These are phyloP conservation scores for Idaea biselata DNA, from an alignment of 2,888 invertebrate species.

Conservation along the genomic window DNA sequence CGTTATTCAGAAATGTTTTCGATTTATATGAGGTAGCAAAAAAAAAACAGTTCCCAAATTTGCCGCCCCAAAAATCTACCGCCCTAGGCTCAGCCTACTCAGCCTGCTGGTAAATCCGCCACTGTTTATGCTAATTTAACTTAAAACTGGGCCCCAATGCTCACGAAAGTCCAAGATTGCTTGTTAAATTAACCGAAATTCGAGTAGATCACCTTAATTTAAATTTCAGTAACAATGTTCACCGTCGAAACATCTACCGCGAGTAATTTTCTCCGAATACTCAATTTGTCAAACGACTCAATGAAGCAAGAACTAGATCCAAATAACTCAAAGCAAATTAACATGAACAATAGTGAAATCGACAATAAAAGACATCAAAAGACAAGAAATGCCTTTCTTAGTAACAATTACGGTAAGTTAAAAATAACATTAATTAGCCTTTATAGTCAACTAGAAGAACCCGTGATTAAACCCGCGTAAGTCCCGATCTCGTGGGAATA, in stretches of 20 bases:
- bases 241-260: conserved; percentile 31
- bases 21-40: too few relatives aligned
- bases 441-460: too few relatives aligned
- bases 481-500: too few relatives aligned
- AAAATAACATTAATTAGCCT: conserved; percentile 8
- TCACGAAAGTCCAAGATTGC: not conserved
- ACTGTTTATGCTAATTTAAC: too few relatives aligned
- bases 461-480: too few relatives aligned
- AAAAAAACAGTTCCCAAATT: too few relatives aligned
- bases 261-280: conserved; percentile 57
- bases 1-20: too few relatives aligned
- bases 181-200: not conserved
- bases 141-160: not conserved
- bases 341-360: conserved; percentile 32
- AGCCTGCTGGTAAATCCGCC: too few relatives aligned
- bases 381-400: conserved; percentile 46
- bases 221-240: conserved; percentile 37
- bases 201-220: too few relatives aligned
- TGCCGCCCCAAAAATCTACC: too few relatives aligned
- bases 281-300: conserved; percentile 56
- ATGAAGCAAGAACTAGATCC: conserved; percentile 54
- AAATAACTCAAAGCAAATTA: conserved; percentile 46
- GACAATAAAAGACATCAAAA: conserved; percentile 47
- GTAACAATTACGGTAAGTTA: conserved; percentile 45
- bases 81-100: too few relatives aligned